phyloP scores from a whole-genome alignment of 1,140 invertebrate genomes.

The Matsumurasca onukii region DNA sequence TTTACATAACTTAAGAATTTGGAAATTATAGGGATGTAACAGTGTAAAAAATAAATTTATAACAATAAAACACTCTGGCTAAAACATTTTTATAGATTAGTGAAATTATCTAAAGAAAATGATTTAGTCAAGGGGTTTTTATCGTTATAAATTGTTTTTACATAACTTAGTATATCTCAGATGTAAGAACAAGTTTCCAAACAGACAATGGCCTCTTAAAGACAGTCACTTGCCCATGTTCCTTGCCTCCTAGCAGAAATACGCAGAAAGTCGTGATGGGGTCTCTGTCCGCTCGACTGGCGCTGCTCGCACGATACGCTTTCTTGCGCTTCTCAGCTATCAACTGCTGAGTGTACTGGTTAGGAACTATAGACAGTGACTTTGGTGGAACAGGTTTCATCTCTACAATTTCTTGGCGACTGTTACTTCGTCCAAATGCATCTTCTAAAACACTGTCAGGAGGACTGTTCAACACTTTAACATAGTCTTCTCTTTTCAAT shows the following conservation, averaged over 20 bases:
- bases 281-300: constrained; percentile 46
- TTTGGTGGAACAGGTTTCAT: constrained; percentile 48
- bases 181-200: constrained; percentile 61
- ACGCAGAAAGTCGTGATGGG: constrained; percentile 58
- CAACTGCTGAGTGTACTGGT: constrained; percentile 41
- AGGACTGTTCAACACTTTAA: constrained; percentile 43
- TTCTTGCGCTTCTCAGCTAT: constrained; percentile 47
- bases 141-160: too few species aligned
- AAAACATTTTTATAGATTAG: too few species aligned
- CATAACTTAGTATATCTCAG: constrained; percentile 38
- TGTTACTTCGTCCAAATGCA: constrained; percentile 40
- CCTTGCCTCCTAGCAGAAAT: constrained; percentile 64
- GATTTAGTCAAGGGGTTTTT: too few species aligned
- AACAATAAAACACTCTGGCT: too few species aligned
- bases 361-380: constrained; percentile 45
- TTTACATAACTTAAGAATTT: too few species aligned
- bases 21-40: too few species aligned
- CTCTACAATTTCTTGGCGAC: constrained; percentile 43
- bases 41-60: too few species aligned
- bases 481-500: constrained; percentile 44
- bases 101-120: too few species aligned
- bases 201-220: constrained; percentile 65
- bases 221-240: constrained; percentile 65
- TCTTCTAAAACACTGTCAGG: constrained; percentile 46
- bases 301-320: constrained; percentile 48